These are phyloP conservation scores for Myotis planiceps DNA, from an alignment of 2,797 vertebrate genomes.

Conservation along the genomic window DNA sequence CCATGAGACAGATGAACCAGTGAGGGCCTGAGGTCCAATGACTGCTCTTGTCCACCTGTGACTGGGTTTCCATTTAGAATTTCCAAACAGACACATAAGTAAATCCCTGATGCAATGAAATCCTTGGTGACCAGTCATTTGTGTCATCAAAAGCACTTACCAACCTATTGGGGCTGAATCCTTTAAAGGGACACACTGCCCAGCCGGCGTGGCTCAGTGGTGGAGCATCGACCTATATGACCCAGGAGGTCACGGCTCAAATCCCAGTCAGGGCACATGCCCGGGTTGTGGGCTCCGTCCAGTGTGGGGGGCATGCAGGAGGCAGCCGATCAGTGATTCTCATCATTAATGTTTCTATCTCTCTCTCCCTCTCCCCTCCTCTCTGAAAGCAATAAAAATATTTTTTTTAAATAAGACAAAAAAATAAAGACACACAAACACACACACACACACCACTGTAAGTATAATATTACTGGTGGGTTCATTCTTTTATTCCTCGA, in stretches of 20 bases:
- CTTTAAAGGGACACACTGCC: background rate
- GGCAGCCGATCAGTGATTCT: too few relatives aligned
- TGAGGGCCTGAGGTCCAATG: background rate
- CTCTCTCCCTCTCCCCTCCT: too few relatives aligned
- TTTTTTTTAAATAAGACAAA: too few relatives aligned
- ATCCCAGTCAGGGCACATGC: too few relatives aligned
- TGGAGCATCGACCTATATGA: too few relatives aligned
- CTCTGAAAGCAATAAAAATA: too few relatives aligned
- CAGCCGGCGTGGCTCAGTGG: too few relatives aligned
- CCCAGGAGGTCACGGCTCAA: too few relatives aligned
- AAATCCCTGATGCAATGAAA: background rate
- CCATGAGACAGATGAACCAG: background rate
- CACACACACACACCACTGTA: background rate
- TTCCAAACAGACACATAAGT: conserved; percentile 56
- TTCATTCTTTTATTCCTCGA: conserved; percentile 16
- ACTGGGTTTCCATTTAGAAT: conserved; percentile 22
- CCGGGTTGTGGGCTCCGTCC: too few relatives aligned
- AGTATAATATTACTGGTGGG: background rate
- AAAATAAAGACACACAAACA: background rate
- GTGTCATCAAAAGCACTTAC: conserved; percentile 39
- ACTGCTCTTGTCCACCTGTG: background rate
- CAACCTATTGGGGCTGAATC: background rate
- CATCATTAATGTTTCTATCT: too few relatives aligned
- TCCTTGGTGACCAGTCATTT: background rate
- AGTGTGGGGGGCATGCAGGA: too few relatives aligned